Base-by-base conservation (phyloP, 2,113 vertebrate species). In the Etia nguti region DNA sequence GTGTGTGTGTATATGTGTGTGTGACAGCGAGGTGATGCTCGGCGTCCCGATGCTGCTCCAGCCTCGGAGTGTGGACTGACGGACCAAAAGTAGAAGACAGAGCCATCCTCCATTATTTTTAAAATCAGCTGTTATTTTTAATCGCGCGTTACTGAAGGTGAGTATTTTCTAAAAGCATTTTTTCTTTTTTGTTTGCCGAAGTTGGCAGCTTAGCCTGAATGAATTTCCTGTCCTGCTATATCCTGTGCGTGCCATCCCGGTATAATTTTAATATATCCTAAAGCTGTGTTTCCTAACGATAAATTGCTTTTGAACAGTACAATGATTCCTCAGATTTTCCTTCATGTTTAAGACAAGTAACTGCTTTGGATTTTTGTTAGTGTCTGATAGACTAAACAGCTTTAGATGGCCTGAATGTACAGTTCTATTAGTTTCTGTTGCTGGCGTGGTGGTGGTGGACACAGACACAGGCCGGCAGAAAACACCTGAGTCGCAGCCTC, bases 401-500 rank as follows among this genome's bases (percentile, higher is more conserved):
- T 18, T 13, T 60, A 29, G 24, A 8, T 60, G 80, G 41, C 8
- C 7, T 26, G 22, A 60, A 46, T 41, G 57, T 52, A 6, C 6
- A 13, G 31, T 24, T 68, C 8, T 38, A 29, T 88, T 31, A 6
- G 83, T 83, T 81, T 22, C 60, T 75, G 77, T 62, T 73, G 48
- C 82, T 83, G 68, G 38, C 22, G 29, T 65, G 29, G 65, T 70
- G 54, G 57, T 68, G 36, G 31, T 75, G 81, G 29, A 73, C 18
- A 65, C 31, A 85, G 31, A 84, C 55, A 65, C 82, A 31, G 46
- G 80, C 70, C 6, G 13, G 60, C 89, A 89, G 81, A 83, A 82
- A 82, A 73, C 94, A 94, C 90, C 92, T 93, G 92, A 92, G 82
- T 82, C 86, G 83, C 84, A 91, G 89, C 87, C 87, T 89, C 85